Evolutionary conservation across 2,888 invertebrate genomes (phyloP), one percentile per base, ranked within the genome.

Genomic region (Leptogaster cylindrica): DNA sequence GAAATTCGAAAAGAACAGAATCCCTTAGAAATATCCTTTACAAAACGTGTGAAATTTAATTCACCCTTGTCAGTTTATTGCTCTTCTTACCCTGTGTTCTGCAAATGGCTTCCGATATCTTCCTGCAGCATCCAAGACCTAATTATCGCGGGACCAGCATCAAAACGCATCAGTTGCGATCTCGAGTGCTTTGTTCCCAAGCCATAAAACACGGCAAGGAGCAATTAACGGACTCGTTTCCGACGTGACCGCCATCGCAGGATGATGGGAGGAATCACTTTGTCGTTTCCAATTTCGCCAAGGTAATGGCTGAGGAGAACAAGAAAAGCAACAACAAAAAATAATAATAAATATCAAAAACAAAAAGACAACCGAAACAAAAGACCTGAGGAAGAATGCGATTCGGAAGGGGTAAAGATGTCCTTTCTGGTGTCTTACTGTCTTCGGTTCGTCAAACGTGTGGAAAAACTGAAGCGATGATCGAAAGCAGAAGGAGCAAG

Each of bases 181-280:
- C 46, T 20, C 20, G 20, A 14, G 10, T 3, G n/a, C 12, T 20
- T 36, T 55, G 18, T 55, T 55, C 55, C 25, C 36, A 39, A 14
- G 46, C 18, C 27, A 50, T 33, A 39, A 33, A 33, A 23, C 39
- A 55, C 23, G 55, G 55, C 55, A 39, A 55, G 39, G 55, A 55
- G 55, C 55, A 55, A 55, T 36, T 55, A 55, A 36, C 36, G 39
- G 31, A 23, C n/a, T 39, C 55, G 36, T 55, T 55, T 36, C 36
- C 55, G 46, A 25, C n/a, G n/a, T n/a, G n/a, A n/a, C n/a, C n/a
- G 36, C 55, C 33, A 55, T 23, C 20, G 31, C 16, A 36, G 55
- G 23, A 46, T 7, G n/a, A n/a, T n/a, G n/a, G n/a, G n/a, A 46
- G 20, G 39, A 55, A 55, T 55, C 55, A 39, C 31, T 55, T 55